phyloP scores from a whole-genome alignment of 2,888 invertebrate species.

The Macrosiphum euphorbiae region DNA sequence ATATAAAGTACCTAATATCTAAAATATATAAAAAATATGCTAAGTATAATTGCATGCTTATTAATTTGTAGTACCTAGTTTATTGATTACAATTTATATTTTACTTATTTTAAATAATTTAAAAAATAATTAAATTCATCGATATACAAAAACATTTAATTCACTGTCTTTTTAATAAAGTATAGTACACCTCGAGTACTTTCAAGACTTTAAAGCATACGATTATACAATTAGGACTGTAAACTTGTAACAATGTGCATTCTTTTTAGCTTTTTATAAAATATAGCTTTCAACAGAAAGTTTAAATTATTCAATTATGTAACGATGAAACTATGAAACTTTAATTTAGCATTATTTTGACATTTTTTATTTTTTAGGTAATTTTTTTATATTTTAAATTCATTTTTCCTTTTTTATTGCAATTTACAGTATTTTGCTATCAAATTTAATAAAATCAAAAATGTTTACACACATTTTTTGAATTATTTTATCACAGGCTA shows the following conservation, averaged over 20 bases:
- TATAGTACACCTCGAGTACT: not conserved
- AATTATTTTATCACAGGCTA: no score
- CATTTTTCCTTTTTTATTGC: no score
- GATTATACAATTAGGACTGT: not conserved
- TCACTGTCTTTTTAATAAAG: no score
- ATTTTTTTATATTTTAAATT: no score
- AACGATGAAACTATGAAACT: not conserved
- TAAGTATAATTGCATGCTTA: not conserved
- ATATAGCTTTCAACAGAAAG: not conserved
- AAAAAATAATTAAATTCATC: no score
- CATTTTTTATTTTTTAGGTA: no score
- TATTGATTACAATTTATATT: not conserved
- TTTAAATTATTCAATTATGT: not conserved
- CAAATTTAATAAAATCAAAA: no score
- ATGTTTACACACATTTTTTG: no score
- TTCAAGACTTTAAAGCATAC: not conserved
- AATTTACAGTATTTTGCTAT: no score
- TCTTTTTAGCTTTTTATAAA: not conserved
- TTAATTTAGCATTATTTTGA: not conserved
- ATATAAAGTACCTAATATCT: not conserved
- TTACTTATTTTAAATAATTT: not conserved
- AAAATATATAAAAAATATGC: not conserved
- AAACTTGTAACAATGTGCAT: not conserved
- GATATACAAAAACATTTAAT: not conserved
- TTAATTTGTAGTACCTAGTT: not conserved